A percentile compares a stretch with the other conserved stretches of the same genome.
phyloP scores from a whole-genome alignment of 2,888 invertebrate species.

The Ferrisia virgata region DNA sequence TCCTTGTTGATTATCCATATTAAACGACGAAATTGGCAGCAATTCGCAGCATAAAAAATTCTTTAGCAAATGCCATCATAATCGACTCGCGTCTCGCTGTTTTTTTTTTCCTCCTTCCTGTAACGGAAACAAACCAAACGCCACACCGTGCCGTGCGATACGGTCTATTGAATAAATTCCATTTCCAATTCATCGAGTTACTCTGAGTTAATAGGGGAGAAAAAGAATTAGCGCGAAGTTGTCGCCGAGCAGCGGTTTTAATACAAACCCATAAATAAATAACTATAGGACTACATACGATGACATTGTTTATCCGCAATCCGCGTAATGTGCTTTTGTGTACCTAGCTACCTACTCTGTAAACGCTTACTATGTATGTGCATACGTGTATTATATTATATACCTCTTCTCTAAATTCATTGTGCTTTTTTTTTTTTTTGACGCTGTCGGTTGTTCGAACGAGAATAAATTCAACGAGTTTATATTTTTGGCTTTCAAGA shows the following conservation, averaged over 20 bases:
- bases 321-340: neutral
- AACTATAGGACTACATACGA: neutral
- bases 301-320: constrained; percentile 4
- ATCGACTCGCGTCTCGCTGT: neutral
- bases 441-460: neutral
- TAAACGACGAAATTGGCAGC: neutral
- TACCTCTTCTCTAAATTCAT: neutral
- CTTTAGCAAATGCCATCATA: neutral
- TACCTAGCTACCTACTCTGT: too few relatives aligned
- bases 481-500: too few relatives aligned
- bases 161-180: constrained; percentile 3
- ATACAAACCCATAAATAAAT: neutral
- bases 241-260: neutral
- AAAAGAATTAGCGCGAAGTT: constrained; percentile 16
- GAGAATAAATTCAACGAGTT: neutral
- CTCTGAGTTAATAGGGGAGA: neutral
- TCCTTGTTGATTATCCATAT: neutral
- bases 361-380: too few relatives aligned
- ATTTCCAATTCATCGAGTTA: constrained; percentile 7
- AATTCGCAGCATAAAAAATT: neutral
- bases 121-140: constrained; percentile 4
- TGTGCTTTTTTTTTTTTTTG: neutral
- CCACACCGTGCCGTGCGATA: neutral
- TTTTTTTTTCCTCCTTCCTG: neutral
- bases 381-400: too few relatives aligned